Evolutionary conservation across 2,888 invertebrate genomes (phyloP).

Genomic region (Parelbella ahira): DNA sequence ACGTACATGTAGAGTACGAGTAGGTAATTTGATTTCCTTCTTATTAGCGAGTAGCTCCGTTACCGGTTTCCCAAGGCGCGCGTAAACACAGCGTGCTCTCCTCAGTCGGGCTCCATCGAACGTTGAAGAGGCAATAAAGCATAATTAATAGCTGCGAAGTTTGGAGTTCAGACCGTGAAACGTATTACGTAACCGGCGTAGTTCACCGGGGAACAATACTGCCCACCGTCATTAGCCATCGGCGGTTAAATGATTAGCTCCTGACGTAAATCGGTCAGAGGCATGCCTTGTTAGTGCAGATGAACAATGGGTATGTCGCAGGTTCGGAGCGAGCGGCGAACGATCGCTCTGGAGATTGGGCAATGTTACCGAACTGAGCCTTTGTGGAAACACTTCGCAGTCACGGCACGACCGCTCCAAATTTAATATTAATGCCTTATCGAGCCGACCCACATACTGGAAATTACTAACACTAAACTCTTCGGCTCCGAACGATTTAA

Average conservation of each 20-base stretch:
- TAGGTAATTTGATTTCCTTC: constrained; percentile 25
- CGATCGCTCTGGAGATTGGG: constrained; percentile 27
- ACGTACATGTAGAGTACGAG: background rate
- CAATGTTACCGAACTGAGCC: constrained; percentile 24
- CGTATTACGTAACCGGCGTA: constrained; percentile 36
- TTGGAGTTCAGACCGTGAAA: constrained; percentile 44
- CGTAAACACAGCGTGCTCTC: constrained; percentile 46
- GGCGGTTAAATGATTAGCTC: constrained; percentile 59
- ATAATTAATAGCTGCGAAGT: constrained; percentile 67
- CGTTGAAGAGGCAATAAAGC: constrained; percentile 46
- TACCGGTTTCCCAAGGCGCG: constrained; percentile 43
- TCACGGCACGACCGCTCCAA: constrained; percentile 48
- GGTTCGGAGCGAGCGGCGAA: constrained; percentile 19
- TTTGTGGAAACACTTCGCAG: constrained; percentile 35
- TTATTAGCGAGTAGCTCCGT: constrained; percentile 42
- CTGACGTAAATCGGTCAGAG: constrained; percentile 65
- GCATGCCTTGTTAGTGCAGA: constrained; percentile 27
- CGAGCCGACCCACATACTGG: constrained; percentile 44
- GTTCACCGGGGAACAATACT: constrained; percentile 40
- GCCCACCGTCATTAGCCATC: constrained; percentile 42
- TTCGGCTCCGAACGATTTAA: constrained; percentile 24
- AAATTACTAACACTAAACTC: constrained; percentile 36
- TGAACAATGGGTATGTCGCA: constrained; percentile 26
- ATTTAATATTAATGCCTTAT: constrained; percentile 59
- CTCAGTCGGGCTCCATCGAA: constrained; percentile 32